Base-by-base conservation (phyloP, 2,113 vertebrate species). In the Meles meles region DNA sequence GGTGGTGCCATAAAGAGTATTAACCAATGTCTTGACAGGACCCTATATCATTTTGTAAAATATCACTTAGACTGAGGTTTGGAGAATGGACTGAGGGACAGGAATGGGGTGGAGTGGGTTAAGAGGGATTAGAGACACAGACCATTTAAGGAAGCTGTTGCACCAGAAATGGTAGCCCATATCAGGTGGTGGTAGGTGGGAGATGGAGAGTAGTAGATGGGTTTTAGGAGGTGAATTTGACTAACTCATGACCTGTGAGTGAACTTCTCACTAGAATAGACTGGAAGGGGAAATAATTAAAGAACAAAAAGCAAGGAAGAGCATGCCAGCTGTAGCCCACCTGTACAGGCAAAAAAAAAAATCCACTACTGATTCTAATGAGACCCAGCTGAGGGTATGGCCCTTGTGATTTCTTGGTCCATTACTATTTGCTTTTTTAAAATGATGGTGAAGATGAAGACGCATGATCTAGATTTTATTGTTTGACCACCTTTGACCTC, bases 301-400 rank as follows among this genome's bases (percentile, higher is more conserved):
- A 47, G 71, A 84, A 42, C 59, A 47, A 94, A 93, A 92, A 76
- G 17, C 31, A 63, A 76, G 49, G 31, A 55, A 81, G 39, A 88
- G n/a, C 31, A 55, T 88, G 69, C 8, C 55, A 77, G 27, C 9
- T 3, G 6, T 84, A 6, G 20, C 6, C 90, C 69, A 81, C 25
- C 47, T 37, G 39, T 42, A 18, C 10, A 55, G 49, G 39, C n/a
- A 84, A 84, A 94, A 84, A 84, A 84, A 94, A 84, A 77, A 77
- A 47, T 71, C 27, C 34, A 37, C 61, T 17, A 23, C 20, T 61
- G 5, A 84, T 90, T 96, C 34, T 59, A 21, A 52, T 29, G 39
- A 3, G 9, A 69, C 23, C 80, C 67, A 61, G 27, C 52, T n/a
- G 76, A 90, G 27, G 10, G 0, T 39, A 5, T 47, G 52, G 14